Evolutionary conservation across 2,888 invertebrate genomes (phyloP), one percentile per base, ranked within the genome.

Genomic region (Drosophila multiciliata): DNA sequence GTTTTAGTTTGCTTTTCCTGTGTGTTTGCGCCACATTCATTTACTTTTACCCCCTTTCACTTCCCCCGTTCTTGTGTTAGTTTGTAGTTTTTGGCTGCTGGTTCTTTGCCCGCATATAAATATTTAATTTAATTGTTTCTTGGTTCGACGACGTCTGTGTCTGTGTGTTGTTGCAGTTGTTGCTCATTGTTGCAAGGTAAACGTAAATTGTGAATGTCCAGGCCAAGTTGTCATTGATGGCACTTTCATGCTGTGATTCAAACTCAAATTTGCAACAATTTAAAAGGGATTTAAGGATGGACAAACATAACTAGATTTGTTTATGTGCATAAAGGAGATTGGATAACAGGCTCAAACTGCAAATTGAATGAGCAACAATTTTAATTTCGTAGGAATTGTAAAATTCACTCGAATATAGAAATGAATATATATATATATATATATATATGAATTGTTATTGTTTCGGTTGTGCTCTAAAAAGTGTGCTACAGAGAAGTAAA

Each of bases 51-150:
- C 36, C 32, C 17, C 63, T 15, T 20, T n/a, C 5, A 8, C 48
- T 45, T 29, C 26, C 3, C 29, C 29, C 38, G 11, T 6, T n/a
- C 32, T n/a, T 45, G 20, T 63, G 50, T 50, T 54, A 67, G 60
- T 42, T 50, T 54, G 66, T 48, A 54, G 67, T 63, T 61, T 55
- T 65, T 75, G 78, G 66, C 83, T 78, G 76, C 76, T 74, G 80
- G 49, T 73, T 70, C 36, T 61, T 45, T 68, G 85, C 89, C 81
- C 86, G 86, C 88, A 85, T 85, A 81, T 86, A 90, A 85, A 85
- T 85, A 85, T 85, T 85, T 85, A 89, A 85, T 85, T 85, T 89
- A 83, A 83, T 90, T 84, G 88, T 87, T 77, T 71, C 67, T 68
- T 32, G 32, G 50, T 26, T 45, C 55, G 55, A 59, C 62, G 67